These are phyloP conservation scores for Catamblyrhynchus diadema DNA, from an alignment of 2,797 vertebrate genomes.

Conservation along the genomic window DNA sequence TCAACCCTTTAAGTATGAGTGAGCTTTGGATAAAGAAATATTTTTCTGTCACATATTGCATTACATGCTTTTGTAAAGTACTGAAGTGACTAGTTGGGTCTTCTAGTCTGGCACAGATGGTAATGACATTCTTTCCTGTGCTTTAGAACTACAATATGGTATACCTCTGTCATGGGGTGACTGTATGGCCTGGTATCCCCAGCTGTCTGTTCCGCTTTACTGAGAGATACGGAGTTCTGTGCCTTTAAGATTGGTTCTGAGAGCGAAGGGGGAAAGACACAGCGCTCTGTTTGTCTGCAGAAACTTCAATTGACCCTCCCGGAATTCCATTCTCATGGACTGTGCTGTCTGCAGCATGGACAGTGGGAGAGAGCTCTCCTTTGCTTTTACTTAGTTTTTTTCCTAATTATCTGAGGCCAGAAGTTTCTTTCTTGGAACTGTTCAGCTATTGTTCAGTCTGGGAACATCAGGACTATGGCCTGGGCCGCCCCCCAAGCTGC, in stretches of 20 bases:
- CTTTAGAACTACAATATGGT: neutral
- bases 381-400: neutral
- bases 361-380: neutral
- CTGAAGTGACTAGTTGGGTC: neutral
- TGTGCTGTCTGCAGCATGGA: neutral
- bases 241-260: neutral
- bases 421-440: neutral
- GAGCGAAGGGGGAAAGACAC: accelerated
- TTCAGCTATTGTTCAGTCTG: neutral
- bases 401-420: neutral
- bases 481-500: accelerated
- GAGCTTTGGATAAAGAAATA: neutral
- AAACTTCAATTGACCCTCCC: neutral
- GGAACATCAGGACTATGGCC: neutral
- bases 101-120: neutral
- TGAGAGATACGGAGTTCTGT: neutral
- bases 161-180: neutral
- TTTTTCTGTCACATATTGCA: neutral
- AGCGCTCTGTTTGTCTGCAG: accelerated
- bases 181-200: neutral
- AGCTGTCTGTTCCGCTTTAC: neutral
- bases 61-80: neutral
- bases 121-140: neutral
- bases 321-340: neutral
- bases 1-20: neutral